Base-by-base conservation (phyloP, 2,113 vertebrate genomes). In the Sinocyclocheilus rhinocerous region DNA sequence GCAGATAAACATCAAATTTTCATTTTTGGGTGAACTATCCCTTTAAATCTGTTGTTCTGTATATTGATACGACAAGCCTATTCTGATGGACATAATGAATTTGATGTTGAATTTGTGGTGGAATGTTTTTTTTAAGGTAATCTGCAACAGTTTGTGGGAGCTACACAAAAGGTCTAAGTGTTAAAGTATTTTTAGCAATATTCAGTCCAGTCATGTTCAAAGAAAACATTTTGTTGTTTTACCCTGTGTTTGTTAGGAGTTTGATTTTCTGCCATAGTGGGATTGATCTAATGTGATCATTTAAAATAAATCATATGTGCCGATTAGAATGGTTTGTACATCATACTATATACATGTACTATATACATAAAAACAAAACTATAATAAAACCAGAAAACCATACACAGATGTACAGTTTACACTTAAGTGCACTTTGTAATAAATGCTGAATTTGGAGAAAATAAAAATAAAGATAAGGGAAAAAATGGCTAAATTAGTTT, bases 271-370 rank as follows among this genome's bases (percentile, higher is more conserved):
- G 59, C 59, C 79, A 67, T 20, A 65, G 36, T 65, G n/a, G 22
- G 55, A 63, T 36, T 61, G 61, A 80, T 48, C 15, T 6, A 45
- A 81, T 65, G 36, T 18, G 36, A 18, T 79, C 5, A 61, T 81
- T 45, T 81, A 11, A 80, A 80, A 45, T 45, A 45, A 63, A 61
- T 55, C 4, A 55, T 18, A 55, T 24, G 20, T 61, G 29, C 12
- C 1, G 2, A 61, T 61, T 81, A 20, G n/a, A 67, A 48, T 29
- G 61, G 59, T 81, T 26, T 81, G 36, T 67, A 20, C n/a, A 81
- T 81, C n/a, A 20, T 70, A 65, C n/a, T n/a, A n/a, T n/a, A n/a
- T n/a, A 82, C 45, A 70, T n/a, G 80, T 70, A 36, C 70, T 70
- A 55, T 52, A 70, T 33, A 22, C 16, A 22, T 48, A 45, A 15